Base-by-base conservation (phyloP, 2,113 vertebrate species). In the Chinchilla lanigera region DNA sequence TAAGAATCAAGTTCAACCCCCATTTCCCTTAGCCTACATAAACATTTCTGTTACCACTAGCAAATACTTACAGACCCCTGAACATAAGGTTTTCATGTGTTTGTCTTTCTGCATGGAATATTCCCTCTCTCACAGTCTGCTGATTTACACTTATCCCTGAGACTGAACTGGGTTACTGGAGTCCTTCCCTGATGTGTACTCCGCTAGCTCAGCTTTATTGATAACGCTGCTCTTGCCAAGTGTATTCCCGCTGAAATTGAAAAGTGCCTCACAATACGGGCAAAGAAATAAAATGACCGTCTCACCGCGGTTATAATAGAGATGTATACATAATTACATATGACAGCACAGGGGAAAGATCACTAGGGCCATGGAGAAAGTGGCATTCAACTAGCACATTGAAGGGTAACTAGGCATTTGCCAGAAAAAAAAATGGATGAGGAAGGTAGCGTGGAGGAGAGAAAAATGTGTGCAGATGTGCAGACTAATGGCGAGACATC, bases 251-350 rank as follows among this genome's bases (percentile, higher is more conserved):
- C 38, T 82, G 69, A 92, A 65, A 38, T 78, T 92, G 17, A 13
- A 89, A 92, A 89, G 73, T 81, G 38, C 30, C 33, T 35, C 19
- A 61, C 4, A n/a, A 54, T 65, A 95, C 44, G 44, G 47, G 52
- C 10, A 81, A 96, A 87, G 60, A 94, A 95, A 67, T 50, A 88
- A 89, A 63, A 22, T 41, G 52, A 58, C n/a, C 41, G 73, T 80
- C 35, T 41, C 56, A 38, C 7, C 33, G 35, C 87, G 13, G 35
- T 63, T 89, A 38, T 80, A 19, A 30, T 44, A 58, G 19, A 71
- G 30, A 58, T 44, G 9, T 85, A 50, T 50, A 58, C 87, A 33
- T 78, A 81, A 35, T n/a, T 88, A 44, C 65, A 35, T 91, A 19
- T 88, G 56, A 82, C 47, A 83, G 41, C n/a, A 67, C 75, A 38